Evolutionary conservation across 2,797 vertebrate genomes (phyloP).

Genomic region (Helicolenus hilgendorfi): DNA sequence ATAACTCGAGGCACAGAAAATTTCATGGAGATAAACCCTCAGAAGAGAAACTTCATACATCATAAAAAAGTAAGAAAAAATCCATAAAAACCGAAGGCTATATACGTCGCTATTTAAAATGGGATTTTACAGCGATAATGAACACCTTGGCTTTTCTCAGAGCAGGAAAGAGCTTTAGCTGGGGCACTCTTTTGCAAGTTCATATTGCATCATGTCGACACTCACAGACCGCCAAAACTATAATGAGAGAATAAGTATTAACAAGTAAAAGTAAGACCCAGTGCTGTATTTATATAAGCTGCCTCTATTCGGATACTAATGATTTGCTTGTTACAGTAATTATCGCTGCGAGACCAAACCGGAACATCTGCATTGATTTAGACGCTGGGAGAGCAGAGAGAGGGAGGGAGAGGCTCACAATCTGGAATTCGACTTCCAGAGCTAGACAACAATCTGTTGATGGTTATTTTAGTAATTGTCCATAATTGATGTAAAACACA

Average conservation of each 20-base stretch:
- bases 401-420: conserved; percentile 82
- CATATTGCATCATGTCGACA: conserved; percentile 75
- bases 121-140: conserved; percentile 72
- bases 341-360: conserved; percentile 86
- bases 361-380: conserved; percentile 91
- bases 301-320: conserved; percentile 88
- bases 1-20: not conserved
- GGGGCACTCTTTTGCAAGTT: conserved; percentile 58
- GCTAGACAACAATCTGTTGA: conserved; percentile 90
- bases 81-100: conserved; percentile 26
- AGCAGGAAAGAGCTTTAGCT: conserved; percentile 60
- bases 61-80: conserved; percentile 33
- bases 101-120: conserved; percentile 53
- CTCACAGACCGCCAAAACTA: conserved; percentile 67
- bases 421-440: conserved; percentile 84
- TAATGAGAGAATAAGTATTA: conserved; percentile 78
- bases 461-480: conserved; percentile 90
- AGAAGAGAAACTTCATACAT: conserved; percentile 38
- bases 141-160: conserved; percentile 72
- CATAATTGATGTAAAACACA: conserved; percentile 88
- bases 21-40: conserved; percentile 38
- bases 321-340: conserved; percentile 90
- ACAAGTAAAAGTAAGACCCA: conserved; percentile 77
- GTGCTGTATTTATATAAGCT: conserved; percentile 85
- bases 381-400: conserved; percentile 74